Evolutionary conservation across 1,140 invertebrate genomes (phyloP), one percentile per base, ranked within the genome.

Genomic region (Drosophila lini): DNA sequence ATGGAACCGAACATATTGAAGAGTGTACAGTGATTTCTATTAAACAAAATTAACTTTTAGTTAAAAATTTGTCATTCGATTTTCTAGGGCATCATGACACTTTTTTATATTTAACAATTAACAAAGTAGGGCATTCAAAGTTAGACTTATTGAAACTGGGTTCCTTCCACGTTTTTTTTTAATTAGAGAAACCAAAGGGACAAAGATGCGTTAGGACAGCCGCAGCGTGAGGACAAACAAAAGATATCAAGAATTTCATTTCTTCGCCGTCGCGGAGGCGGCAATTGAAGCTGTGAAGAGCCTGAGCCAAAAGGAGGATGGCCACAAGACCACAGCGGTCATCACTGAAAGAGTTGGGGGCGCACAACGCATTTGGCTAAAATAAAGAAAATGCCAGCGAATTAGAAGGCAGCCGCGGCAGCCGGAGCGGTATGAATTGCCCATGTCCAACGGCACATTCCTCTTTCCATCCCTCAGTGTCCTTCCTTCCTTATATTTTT

Each of bases 181-280:
- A 89, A 88, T 88, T 89, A 88, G 84, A 83, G 84, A 89, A 74
- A 70, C 77, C 69, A 80, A 89, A 84, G 80, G 84, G 84, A 88
- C 84, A 74, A 89, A 84, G 84, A 88, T 89, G 84, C 84, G 84
- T 89, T 57, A 68, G 77, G 84, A 84, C 84, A 81, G 81, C 58
- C 58, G 60, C 76, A 77, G 52, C 76, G 81, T 73, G 74, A 78
- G 84, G 81, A 83, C 84, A 88, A 89, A 89, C 84, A 88, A 88
- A 88, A 88, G 84, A 88, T 89, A 88, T 88, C 84, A 88, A 89
- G 84, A 88, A 88, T 90, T 88, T 89, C 84, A 84, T 89, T 86
- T 86, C 82, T 86, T 86, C 59, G 81, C 81, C 57, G 55, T 47
- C 48, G 64, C 67, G 70, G 56, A 78, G 62, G 65, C 82, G 64